Base-by-base conservation (phyloP, 2,113 vertebrate species). In the Otolemur garnettii region DNA sequence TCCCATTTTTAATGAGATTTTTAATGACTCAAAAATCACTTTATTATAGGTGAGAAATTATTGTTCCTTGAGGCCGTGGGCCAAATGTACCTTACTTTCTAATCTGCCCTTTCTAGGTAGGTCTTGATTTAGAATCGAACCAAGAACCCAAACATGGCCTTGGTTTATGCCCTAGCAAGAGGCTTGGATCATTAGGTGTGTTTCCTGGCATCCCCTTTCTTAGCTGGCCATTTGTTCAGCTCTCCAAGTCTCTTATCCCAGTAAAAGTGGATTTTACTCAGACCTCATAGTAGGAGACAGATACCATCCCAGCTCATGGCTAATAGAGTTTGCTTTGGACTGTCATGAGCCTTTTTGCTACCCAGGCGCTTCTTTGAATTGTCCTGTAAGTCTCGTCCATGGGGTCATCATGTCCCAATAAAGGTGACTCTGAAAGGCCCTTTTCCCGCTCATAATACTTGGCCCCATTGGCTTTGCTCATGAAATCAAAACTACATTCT, bases 371-470 rank as follows among this genome's bases (percentile, higher is more conserved):
- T 38, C 50, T 72, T 5, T 4, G 10, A 18, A 13, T 28, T 60
- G 68, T 59, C 55, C 59, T 0, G 18, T 2, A 24, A 10, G 13
- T n/a, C 19, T 35, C 50, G 24, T 60, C 66, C 0, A 0, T 12
- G 45, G 87, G 59, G 5, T 64, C 87, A 59, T 11, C 0, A 11
- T 4, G 57, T 87, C 62, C 79, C 78, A 14, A 6, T 38, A n/a
- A 6, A 35, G 22, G 80, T 74, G 90, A 79, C 30, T 1, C 38
- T 0, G 33, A 66, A 80, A 26, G 22, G n/a, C 21, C 18, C 50
- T 59, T 15, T 59, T 75, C 38, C 35, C 26, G n/a, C n/a, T 28
- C 15, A 3, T 5, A 21, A 21, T 30, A 38, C 69, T 74, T 53
- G 35, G 35, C 75, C 60, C 62, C 28, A 1, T 68, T 4, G 7